Base-by-base conservation (phyloP, 2,113 vertebrate genomes). In the Salvator merianae region DNA sequence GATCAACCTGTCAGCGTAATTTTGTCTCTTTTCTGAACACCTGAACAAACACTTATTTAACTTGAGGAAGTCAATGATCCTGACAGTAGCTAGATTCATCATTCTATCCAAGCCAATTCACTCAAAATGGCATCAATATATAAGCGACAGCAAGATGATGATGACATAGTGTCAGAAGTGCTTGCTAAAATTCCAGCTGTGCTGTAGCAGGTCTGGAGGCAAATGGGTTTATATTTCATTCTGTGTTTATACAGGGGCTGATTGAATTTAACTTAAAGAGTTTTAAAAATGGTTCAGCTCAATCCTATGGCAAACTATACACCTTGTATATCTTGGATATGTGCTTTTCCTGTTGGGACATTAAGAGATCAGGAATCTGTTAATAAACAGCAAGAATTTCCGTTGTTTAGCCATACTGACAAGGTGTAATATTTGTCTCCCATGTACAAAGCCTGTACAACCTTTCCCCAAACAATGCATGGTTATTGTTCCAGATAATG, bases 211-310 rank as follows among this genome's bases (percentile, higher is more conserved):
- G 47, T 70, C 2, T 55, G 66, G 70, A 81, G 24, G 43, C n/a
- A 55, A 70, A 81, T 34, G 47, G 68, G 32, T 32, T 81, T 55
- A 69, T 55, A 55, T 70, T 70, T 70, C 66, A 36, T 36, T 70
- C 79, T 36, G 50, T 71, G 47, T 81, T 81, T 81, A 81, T 81
- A 70, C 47, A 70, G 66, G 66, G 55, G 79, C 66, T 70, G 66
- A 53, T 36, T 53, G 68, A 81, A 81, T 70, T 70, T 53, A 70
- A 70, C 55, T 34, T 81, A 36, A n/a, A 69, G 28, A 2, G 1
- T 53, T 53, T 13, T 6, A 70, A 70, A 70, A 55, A 47, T 47
- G 20, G 69, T 70, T 70, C 66, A 70, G 2, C 68, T 81, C 69
- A 81, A 32, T 26, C 43, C 34, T 70, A 7, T 36, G 24, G 66